Evolutionary conservation across 1,140 invertebrate genomes (phyloP), one percentile per base, ranked within the genome.

Genomic region (Drosophila funebris): DNA sequence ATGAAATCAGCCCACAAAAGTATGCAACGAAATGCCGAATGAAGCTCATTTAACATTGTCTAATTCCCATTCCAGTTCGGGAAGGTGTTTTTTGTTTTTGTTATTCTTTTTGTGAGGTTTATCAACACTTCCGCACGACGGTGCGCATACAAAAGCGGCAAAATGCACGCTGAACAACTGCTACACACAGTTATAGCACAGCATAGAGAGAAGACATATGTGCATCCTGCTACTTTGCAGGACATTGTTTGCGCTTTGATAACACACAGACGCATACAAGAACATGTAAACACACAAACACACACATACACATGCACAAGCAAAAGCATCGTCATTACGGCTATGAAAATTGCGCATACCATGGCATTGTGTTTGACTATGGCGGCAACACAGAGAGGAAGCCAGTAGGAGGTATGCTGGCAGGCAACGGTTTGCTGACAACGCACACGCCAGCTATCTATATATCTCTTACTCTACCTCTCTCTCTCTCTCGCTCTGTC

Each of bases 211-310:
- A 61, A 67, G 67, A 61, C 81, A 77, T 78, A 70, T 61, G 69
- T 69, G 44, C 50, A 85, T 85, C 82, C 82, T 85, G 82, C 82
- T 85, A 87, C 82, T 85, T 85, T 85, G 82, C 82, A 85, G 82
- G 82, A 85, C 82, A 85, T 85, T 85, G 82, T 85, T 85, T 85
- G 82, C 74, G 60, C 82, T 85, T 87, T 82, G 82, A 85, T 85
- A 85, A 85, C 77, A 77, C 66, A 72, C 64, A 79, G 33, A 39
- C 36, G 50, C 36, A 46, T 64, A 74, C 73, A 62, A 50, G 63
- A 31, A 44, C 36, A 29, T 53, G 36, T 44, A 53, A 16, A 54
- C 33, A 66, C 20, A 36, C 18, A 58, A 29, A 56, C 24, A 53
- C 24, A 41, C 9, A 66, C 39, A 53, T 4, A 67, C 61, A 63